A percentile compares a stretch with the other conserved stretches of the same genome.
These are phyloP conservation scores for Puffinus mauretanicus DNA, from an alignment of 2,113 vertebrate species.

Conservation along the genomic window DNA sequence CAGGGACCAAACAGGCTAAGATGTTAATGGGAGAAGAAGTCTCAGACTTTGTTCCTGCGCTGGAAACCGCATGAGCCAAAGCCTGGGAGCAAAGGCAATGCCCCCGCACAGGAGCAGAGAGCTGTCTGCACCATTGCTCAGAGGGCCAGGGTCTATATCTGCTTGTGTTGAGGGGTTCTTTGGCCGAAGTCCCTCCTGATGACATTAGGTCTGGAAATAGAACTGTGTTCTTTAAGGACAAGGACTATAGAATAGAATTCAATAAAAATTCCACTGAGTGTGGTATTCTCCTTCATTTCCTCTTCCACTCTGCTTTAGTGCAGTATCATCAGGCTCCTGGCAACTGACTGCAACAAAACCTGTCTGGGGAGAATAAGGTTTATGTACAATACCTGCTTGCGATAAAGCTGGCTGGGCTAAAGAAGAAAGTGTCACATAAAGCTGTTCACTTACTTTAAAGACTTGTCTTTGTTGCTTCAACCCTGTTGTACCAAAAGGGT, in stretches of 20 bases:
- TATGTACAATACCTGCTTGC: neutral
- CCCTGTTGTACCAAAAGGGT: neutral
- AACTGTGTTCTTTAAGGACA: neutral
- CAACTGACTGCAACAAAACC: neutral
- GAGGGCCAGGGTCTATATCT: neutral
- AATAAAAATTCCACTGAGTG: neutral
- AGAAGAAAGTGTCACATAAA: neutral
- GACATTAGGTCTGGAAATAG: neutral
- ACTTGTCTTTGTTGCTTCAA: neutral
- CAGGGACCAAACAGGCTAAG: neutral
- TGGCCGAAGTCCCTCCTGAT: neutral
- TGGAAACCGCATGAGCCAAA: neutral
- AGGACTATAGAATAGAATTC: neutral
- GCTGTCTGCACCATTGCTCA: neutral
- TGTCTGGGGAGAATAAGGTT: neutral
- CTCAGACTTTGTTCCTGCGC: neutral
- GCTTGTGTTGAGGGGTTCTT: neutral
- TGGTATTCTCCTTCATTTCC: conserved; percentile 45
- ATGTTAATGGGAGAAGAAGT: neutral
- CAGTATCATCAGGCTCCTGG: neutral
- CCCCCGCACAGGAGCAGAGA: neutral
- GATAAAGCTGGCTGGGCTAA: neutral
- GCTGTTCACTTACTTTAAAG: neutral
- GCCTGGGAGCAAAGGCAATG: neutral
- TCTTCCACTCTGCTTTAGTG: neutral